phyloP scores from a whole-genome alignment of 2,888 invertebrate species.

The Coremacera marginata region DNA sequence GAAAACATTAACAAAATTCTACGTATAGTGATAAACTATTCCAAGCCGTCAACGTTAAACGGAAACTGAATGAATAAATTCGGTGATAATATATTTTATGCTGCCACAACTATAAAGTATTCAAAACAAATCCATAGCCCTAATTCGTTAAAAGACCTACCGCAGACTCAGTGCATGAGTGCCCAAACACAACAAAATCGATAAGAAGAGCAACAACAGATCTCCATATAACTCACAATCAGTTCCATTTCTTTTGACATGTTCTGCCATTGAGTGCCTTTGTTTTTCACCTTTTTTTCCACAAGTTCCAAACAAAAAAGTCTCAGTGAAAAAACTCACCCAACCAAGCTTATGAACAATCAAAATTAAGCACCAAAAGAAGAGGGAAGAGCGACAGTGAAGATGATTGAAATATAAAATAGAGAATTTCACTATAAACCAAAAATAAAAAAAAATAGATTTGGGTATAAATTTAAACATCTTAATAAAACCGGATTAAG shows the following conservation, averaged over 20 bases:
- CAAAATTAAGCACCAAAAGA: too few relatives aligned
- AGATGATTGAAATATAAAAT: too few relatives aligned
- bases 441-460: too few relatives aligned
- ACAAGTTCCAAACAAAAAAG: too few relatives aligned
- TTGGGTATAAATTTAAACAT: too few relatives aligned
- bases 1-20: not conserved
- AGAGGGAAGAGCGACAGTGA: too few relatives aligned
- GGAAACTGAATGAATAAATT: too few relatives aligned
- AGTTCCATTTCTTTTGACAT: slow-evolving; percentile 8
- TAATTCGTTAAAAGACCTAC: not conserved
- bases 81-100: not conserved
- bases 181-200: not conserved
- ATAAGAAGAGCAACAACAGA: not conserved
- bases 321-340: too few relatives aligned
- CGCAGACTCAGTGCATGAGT: not conserved
- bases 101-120: not conserved
- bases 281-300: not conserved
- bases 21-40: not conserved
- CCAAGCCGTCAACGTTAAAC: not conserved
- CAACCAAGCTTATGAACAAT: too few relatives aligned
- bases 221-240: not conserved
- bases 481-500: too few relatives aligned
- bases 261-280: not conserved
- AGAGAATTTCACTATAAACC: too few relatives aligned
- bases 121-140: not conserved